These are phyloP conservation scores for Standfussiana lucernea DNA, from an alignment of 2,888 invertebrate genomes.

Conservation along the genomic window DNA sequence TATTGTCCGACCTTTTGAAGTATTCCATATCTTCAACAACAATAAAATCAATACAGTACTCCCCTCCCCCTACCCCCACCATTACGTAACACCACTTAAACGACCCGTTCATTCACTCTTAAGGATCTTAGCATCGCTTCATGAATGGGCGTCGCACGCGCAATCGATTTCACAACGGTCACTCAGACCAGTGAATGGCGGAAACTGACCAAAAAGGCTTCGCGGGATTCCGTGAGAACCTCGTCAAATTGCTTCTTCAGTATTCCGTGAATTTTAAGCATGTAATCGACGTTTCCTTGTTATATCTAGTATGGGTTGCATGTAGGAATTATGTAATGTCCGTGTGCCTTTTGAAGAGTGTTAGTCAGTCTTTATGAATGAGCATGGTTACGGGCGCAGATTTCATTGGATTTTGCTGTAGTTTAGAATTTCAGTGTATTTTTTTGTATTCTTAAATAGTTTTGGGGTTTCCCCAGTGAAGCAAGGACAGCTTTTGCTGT, in stretches of 20 bases:
- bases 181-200: conserved; percentile 72
- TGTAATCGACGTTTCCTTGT: conserved; percentile 82
- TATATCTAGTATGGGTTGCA: conserved; percentile 71
- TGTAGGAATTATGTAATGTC: conserved; percentile 58
- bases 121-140: conserved; percentile 75
- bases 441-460: background rate
- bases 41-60: conserved; percentile 34
- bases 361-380: conserved; percentile 30
- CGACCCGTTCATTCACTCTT: conserved; percentile 64
- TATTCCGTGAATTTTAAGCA: conserved; percentile 68
- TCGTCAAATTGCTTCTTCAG: conserved; percentile 62
- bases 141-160: conserved; percentile 78
- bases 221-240: conserved; percentile 69
- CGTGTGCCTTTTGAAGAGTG: conserved; percentile 2
- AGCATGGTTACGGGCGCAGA: background rate
- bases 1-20: conserved; percentile 19
- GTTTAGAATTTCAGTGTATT: too few relatives aligned
- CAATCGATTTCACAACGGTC: conserved; percentile 81
- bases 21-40: conserved; percentile 21
- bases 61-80: background rate
- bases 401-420: background rate
- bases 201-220: conserved; percentile 79
- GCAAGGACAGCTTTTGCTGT: background rate
- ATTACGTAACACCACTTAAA: conserved; percentile 59
- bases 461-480: background rate